These are phyloP conservation scores for Poeciliopsis infans DNA, from an alignment of 2,797 vertebrate species.

Conservation along the genomic window DNA sequence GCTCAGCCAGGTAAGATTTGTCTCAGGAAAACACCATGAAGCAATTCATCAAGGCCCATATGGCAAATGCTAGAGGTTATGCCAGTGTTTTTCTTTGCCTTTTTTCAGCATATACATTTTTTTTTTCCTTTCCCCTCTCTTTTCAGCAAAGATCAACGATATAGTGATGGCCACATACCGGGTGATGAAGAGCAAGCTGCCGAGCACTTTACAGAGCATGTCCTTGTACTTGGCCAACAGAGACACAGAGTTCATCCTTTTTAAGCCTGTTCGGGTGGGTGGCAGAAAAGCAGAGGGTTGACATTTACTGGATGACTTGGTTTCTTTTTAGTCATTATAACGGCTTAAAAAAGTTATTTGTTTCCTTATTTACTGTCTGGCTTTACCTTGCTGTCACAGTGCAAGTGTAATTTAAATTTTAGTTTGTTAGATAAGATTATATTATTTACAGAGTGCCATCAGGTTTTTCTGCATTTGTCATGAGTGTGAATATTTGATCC, in stretches of 20 bases:
- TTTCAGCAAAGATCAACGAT: constrained; percentile 94
- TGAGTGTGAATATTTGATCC: background rate
- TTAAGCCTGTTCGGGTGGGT: constrained; percentile 97
- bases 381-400: constrained; percentile 1
- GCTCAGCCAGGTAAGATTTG: constrained; percentile 91
- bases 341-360: constrained; percentile 25
- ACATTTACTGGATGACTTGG: constrained; percentile 25
- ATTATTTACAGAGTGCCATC: background rate
- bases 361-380: constrained; percentile 4
- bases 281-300: constrained; percentile 35
- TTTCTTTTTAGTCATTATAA: constrained; percentile 49
- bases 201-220: constrained; percentile 93
- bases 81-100: constrained; percentile 49
- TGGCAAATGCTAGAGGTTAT: constrained; percentile 53
- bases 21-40: constrained; percentile 47
- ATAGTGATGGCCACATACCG: constrained; percentile 91
- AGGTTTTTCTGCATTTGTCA: background rate
- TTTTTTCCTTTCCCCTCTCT: constrained; percentile 39
- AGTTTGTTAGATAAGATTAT: background rate
- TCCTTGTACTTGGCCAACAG: constrained; percentile 96
- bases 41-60: constrained; percentile 66
- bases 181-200: constrained; percentile 94
- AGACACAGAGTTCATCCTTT: constrained; percentile 98
- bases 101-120: constrained; percentile 17
- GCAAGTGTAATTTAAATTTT: background rate